Base-by-base conservation (phyloP, 2,113 vertebrate species). In the Cathartes aura region DNA sequence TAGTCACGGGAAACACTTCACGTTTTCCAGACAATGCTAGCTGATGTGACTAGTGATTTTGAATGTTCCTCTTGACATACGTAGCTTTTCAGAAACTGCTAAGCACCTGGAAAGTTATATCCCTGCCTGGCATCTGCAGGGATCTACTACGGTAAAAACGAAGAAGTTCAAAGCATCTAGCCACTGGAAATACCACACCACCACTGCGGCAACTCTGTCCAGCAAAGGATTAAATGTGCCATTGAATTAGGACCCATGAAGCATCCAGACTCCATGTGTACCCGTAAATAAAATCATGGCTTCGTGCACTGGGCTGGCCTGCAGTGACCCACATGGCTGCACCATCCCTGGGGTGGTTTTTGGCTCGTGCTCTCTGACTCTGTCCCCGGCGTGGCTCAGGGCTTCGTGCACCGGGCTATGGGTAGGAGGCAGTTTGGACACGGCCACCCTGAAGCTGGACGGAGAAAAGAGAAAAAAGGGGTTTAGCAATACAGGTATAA, bases 1-100 rank as follows among this genome's bases (percentile, higher is more conserved):
- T 52, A 86, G 83, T 92, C 80, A 84, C 0, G 1, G 79, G 72
- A 92, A 96, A 87, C 79, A 94, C 93, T 91, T 97, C 74, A 67
- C 29, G 67, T 94, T 89, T 74, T 55, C 90, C 86, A 96, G 63
- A 92, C 92, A 93, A 93, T 89, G 56, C 56, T 63, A 58, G 63
- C 71, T 87, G 89, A 94, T 94, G 64, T 32, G 70, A 90, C 58
- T 84, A 47, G 73, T 91, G 87, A 94, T 96, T 93, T 76, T 82
- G 53, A 96, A 79, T 55, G 45, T 79, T 94, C 64, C 70, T 92
- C 86, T 96, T 91, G 89, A 96, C 68, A 92, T 27, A 87, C 1
- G 1, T 15, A 92, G 87, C 36, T 87, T 91, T 95, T 95, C 87
- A 94, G 73, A 93, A 91, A 47, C 40, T 62, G 58, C n/a, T 90